Base-by-base conservation (phyloP, 2,797 vertebrate species). In the Coregonus suidteri region DNA sequence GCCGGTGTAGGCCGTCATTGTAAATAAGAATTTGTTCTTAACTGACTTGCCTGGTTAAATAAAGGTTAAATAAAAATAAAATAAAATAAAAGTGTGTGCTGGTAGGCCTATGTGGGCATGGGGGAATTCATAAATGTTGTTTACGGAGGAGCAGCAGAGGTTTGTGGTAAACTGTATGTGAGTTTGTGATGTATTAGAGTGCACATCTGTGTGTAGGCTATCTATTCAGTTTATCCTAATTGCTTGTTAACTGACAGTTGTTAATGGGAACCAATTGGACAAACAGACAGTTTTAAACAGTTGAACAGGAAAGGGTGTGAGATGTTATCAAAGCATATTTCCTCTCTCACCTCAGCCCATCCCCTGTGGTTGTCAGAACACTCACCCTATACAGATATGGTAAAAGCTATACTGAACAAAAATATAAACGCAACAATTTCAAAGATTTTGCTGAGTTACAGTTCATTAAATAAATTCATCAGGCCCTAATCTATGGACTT, bases 201-300 rank as follows among this genome's bases (percentile, higher is more conserved):
- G 13, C 5, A 13, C 41, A 59, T 25, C 5, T 77, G 62, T 71
- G 18, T 69, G 25, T 9, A 11, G 6, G 56, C n/a, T 7, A 4
- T 77, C 52, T 52, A 31, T 72, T 76, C 75, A 51, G 72, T 80
- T 79, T 86, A 81, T 64, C 75, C 73, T 88, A 86, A 88, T 86
- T 88, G 81, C 77, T 85, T 25, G 64, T 87, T 69, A 69, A 62
- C 78, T 18, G 82, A 73, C 54, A 81, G 75, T 16, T 83, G 86
- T 88, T 89, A 81, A 81, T n/a, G 71, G 69, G 69, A 81, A 90
- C 68, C 83, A 81, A 20, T 37, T 69, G 71, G 35, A 74, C 66
- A 84, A 73, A 84, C 47, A 77, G 54, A 47, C 41, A 70, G 34
- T 78, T 16, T 74, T 59, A 66, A 80, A 85, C 54, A 74, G 25